Evolutionary conservation across 2,888 invertebrate species (phyloP).

Genomic region (Pandemis corylana): DNA sequence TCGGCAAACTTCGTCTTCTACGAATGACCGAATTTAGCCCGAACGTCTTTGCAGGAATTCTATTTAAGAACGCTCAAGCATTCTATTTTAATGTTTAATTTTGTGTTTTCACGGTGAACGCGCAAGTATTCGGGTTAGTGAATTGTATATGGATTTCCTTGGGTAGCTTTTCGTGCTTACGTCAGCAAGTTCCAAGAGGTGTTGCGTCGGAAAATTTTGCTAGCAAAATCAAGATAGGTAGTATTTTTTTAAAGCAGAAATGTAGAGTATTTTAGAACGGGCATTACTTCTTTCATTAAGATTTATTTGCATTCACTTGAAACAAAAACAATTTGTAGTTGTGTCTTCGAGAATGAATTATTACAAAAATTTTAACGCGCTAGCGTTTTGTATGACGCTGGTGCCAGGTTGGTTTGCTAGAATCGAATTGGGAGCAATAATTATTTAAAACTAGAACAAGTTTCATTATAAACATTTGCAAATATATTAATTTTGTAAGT

Average conservation of each 20-base stretch:
- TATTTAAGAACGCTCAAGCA: constrained; percentile 39
- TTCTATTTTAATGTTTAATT: constrained; percentile 44
- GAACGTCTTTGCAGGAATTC: constrained; percentile 49
- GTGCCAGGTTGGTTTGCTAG: no score
- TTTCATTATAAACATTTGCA: no score
- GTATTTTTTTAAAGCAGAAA: not conserved
- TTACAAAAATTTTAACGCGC: no score
- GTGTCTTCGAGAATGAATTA: no score
- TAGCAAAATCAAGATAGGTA: not conserved
- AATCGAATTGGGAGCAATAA: no score
- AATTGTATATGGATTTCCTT: constrained; percentile 12
- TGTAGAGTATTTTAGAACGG: not conserved
- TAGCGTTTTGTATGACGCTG: no score
- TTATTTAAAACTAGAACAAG: no score
- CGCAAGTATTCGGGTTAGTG: constrained; percentile 36
- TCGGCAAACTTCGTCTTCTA: constrained; percentile 63
- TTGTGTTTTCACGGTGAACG: constrained; percentile 40
- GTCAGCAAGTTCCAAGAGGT: not conserved
- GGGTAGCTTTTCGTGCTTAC: not conserved
- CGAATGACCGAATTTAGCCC: constrained; percentile 57
- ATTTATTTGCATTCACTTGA: not conserved
- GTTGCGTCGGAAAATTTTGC: not conserved
- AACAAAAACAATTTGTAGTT: no score
- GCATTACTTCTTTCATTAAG: not conserved
- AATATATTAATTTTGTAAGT: no score